Evolutionary conservation across 2,113 vertebrate species (phyloP), one percentile per base, ranked within the genome.

Genomic region (Microcebus lehilahytsara): DNA sequence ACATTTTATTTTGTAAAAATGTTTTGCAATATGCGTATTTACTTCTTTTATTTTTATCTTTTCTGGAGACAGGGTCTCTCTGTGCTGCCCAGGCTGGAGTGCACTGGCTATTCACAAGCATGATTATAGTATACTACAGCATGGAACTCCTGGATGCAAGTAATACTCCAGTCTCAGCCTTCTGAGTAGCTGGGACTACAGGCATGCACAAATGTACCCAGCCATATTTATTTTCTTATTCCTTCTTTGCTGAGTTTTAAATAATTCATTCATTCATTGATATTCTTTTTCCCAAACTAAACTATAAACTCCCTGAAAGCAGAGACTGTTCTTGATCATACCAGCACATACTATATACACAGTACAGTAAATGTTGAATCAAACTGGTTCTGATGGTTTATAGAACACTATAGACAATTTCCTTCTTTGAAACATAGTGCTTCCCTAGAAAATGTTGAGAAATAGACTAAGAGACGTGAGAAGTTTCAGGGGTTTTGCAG

Each of bases 401-500:
- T 86, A 77, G 30, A 75, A 83, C 53, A 14, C 40, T 87, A 30
- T 83, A 91, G 46, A 37, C 75, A 81, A 62, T 69, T 32, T 91
- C n/a, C 60, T 37, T 74, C 58, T 96, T 96, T 90, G 83, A 91
- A 91, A 85, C 49, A 80, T 23, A 91, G 25, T 91, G 64, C 80
- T 83, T 84, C 88, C 56, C 56, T 91, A 93, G 64, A 93, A 56
- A 56, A 49, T 49, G 49, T 49, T 46, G 46, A 46, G 46, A 46
- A 46, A 46, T 46, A 46, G 46, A 46, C 46, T 46, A 46, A 46
- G 46, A 46, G 46, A 46, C 46, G 46, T 46, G 46, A 46, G 46
- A 46, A 46, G 46, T 46, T 46, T 8, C 46, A 46, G 46, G 46
- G 46, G 46, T 46, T 46, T 46, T 46, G 46, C 46, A 46, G 46